Percentiles rank a stretch among this genome's conserved stretches.
phyloP scores from a whole-genome alignment of 1,140 invertebrate genomes.

The Stegodyphus dumicola region DNA sequence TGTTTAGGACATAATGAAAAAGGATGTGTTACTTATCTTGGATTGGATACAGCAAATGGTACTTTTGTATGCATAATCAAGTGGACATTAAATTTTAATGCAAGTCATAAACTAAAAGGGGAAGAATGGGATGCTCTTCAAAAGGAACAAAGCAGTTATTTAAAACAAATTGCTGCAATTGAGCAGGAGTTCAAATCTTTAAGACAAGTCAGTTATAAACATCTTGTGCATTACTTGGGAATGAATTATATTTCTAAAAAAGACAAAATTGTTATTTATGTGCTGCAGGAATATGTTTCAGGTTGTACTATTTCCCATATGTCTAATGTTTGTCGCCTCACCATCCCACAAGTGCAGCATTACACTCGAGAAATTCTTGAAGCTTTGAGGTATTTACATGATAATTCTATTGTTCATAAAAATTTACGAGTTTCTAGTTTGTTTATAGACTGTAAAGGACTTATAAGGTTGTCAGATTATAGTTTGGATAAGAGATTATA shows the following conservation, averaged over 20 bases:
- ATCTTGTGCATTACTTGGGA: constrained; percentile 80
- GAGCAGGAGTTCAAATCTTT: constrained; percentile 42
- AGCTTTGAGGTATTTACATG: constrained; percentile 79
- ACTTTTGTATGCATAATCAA: constrained; percentile 77
- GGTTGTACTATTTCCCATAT: constrained; percentile 71
- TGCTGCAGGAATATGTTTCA: constrained; percentile 75
- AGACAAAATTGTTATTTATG: constrained; percentile 69
- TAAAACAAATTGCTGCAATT: constrained; percentile 21
- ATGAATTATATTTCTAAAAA: constrained; percentile 75
- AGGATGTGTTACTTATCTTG: constrained; percentile 77
- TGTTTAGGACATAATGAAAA: constrained; percentile 74
- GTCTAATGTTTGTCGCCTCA: constrained; percentile 72
- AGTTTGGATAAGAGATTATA: constrained; percentile 77
- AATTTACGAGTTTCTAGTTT: constrained; percentile 77
- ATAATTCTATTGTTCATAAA: constrained; percentile 82
- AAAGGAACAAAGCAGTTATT: constrained; percentile 69
- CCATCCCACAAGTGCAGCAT: constrained; percentile 74
- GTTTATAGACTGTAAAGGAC: constrained; percentile 73
- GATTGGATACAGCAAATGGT: constrained; percentile 76
- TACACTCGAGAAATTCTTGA: constrained; percentile 76
- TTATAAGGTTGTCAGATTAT: constrained; percentile 75
- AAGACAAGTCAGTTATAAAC: constrained; percentile 73
- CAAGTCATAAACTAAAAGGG: constrained; percentile 65
- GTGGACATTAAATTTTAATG: constrained; percentile 75
- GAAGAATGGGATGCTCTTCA: constrained; percentile 69